A percentile compares a stretch with the other conserved stretches of the same genome.
Evolutionary conservation across 2,888 invertebrate species (phyloP).

Genomic region (Meiosimyza decipiens): DNA sequence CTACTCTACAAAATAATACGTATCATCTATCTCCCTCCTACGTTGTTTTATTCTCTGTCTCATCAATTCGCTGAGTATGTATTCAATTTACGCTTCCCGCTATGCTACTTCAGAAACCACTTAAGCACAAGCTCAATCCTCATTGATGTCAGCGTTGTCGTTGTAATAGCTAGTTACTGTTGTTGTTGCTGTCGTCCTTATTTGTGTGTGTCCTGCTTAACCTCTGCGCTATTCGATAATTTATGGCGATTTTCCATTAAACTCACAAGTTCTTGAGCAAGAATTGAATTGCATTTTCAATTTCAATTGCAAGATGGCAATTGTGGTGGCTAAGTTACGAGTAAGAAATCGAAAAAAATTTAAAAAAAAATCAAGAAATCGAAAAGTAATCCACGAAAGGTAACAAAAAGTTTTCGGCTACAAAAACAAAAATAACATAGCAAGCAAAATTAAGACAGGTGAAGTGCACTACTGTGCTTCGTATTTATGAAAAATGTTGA

Average conservation of each 20-base stretch:
- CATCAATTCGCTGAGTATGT: too few species aligned
- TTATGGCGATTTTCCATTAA: conserved; percentile 32
- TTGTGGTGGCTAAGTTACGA: conserved; percentile 13
- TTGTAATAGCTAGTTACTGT: not conserved
- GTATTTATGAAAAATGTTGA: too few species aligned
- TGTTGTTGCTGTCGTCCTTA: not conserved
- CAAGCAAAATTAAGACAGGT: conserved; percentile 27
- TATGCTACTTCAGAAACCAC: not conserved
- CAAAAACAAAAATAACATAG: conserved; percentile 17
- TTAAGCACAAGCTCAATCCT: conserved; percentile 27
- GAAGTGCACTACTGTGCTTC: too few species aligned
- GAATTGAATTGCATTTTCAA: conserved; percentile 27
- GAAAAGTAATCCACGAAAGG: conserved; percentile 24
- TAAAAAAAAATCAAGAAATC: not conserved
- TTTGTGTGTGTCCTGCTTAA: conserved; percentile 24
- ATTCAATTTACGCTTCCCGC: too few species aligned
- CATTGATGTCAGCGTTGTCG: conserved; percentile 14
- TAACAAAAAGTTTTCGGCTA: conserved; percentile 26
- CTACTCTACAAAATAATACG: too few species aligned
- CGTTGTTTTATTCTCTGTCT: too few species aligned
- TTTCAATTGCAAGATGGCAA: conserved; percentile 36
- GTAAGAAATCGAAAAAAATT: not conserved
- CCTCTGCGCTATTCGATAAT: conserved; percentile 26
- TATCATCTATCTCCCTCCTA: too few species aligned
- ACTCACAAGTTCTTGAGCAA: conserved; percentile 6